These are phyloP conservation scores for Chaenocephalus aceratus DNA, from an alignment of 2,113 vertebrate genomes.

Conservation along the genomic window DNA sequence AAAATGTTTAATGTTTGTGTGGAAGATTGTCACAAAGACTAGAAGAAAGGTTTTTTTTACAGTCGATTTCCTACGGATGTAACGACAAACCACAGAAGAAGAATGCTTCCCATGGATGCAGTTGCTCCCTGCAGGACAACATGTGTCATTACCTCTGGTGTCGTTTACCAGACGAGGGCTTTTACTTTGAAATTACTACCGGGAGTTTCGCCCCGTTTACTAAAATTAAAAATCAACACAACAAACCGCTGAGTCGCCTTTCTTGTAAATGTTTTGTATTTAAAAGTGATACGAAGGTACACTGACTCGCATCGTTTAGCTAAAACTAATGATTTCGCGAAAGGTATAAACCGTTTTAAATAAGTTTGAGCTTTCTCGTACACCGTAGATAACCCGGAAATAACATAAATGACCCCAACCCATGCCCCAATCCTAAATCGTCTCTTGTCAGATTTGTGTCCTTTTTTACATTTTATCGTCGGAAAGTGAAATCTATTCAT, in stretches of 20 bases:
- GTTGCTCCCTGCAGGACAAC: slow-evolving; percentile 44
- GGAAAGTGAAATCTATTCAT: background rate
- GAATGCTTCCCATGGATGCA: background rate
- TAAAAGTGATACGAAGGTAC: too few species aligned
- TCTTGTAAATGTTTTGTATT: too few species aligned
- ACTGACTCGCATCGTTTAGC: too few species aligned
- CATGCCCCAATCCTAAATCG: rapidly evolving
- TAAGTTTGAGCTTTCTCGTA: background rate
- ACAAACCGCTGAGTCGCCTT: too few species aligned
- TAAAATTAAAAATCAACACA: too few species aligned
- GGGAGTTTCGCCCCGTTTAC: too few species aligned
- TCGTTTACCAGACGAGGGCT: too few species aligned
- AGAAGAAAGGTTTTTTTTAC: background rate
- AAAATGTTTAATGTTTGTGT: background rate
- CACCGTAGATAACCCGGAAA: slow-evolving; percentile 57
- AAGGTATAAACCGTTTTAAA: background rate
- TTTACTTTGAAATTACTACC: too few species aligned
- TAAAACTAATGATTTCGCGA: background rate
- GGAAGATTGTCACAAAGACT: background rate
- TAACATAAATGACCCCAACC: background rate
- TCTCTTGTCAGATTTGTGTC: background rate
- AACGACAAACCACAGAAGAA: background rate
- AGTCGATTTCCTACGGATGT: slow-evolving; percentile 35
- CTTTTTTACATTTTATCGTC: background rate
- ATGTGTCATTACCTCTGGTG: background rate